phyloP scores from a whole-genome alignment of 2,113 vertebrate genomes.

The Abramis brama region DNA sequence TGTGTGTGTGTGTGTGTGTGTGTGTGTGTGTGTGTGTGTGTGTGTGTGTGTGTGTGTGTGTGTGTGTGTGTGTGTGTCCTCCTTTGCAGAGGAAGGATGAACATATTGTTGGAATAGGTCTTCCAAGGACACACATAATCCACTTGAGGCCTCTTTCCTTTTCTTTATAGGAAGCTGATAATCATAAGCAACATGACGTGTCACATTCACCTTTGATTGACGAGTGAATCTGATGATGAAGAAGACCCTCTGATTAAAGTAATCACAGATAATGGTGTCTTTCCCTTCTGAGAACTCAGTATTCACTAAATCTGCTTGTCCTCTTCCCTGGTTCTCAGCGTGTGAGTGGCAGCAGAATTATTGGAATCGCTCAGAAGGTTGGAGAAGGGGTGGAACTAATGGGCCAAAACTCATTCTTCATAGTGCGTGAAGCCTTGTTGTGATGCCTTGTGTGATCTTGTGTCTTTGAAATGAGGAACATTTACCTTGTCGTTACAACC shows the following conservation, averaged over 20 bases:
- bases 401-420: background rate
- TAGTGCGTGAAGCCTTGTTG: too few species aligned
- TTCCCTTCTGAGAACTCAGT: background rate
- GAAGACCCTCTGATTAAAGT: constrained; percentile 21
- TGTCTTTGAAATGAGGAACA: background rate
- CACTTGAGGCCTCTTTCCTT: background rate
- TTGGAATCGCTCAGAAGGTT: background rate
- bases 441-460: background rate
- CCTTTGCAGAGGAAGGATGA: background rate
- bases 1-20: background rate
- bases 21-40: background rate
- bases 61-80: background rate
- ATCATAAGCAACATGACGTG: background rate
- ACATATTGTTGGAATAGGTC: background rate
- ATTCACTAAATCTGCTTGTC: background rate
- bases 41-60: background rate
- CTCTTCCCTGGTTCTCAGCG: constrained; percentile 7
- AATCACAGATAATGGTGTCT: background rate
- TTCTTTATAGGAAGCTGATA: background rate
- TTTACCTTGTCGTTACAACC: too few species aligned
- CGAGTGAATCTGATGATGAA: constrained; percentile 10
- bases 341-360: constrained; percentile 34
- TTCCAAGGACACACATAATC: background rate
- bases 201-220: constrained; percentile 7
- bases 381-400: constrained; percentile 25